Evolutionary conservation across 2,888 invertebrate genomes (phyloP).

Genomic region (Plagodis dolabraria): DNA sequence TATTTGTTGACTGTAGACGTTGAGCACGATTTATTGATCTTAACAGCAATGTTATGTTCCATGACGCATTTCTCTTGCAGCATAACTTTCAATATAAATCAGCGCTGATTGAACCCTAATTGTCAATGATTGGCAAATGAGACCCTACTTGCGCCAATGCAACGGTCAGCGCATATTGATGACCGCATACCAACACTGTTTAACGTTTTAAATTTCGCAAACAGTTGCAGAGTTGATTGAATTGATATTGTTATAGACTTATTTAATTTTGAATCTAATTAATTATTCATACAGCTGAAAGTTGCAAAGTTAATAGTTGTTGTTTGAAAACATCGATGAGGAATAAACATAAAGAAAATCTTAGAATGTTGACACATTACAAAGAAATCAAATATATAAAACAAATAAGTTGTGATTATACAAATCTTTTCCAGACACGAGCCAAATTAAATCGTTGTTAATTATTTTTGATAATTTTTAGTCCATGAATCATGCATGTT

Average conservation of each 20-base stretch:
- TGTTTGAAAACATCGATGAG: too few relatives aligned
- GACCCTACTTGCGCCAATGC: constrained; percentile 1
- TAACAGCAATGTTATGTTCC: constrained; percentile 1
- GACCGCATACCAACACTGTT: constrained; percentile 1
- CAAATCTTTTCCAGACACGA: too few relatives aligned
- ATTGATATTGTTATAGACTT: neutral
- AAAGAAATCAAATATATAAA: too few relatives aligned
- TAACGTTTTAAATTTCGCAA: neutral
- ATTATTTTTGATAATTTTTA: too few relatives aligned
- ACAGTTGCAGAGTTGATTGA: neutral
- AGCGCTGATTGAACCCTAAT: constrained; percentile 13
- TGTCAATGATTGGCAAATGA: constrained; percentile 5
- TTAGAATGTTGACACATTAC: too few relatives aligned
- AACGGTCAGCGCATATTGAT: neutral
- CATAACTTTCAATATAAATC: constrained; percentile 6
- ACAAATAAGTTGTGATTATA: too few relatives aligned
- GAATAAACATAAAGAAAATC: too few relatives aligned
- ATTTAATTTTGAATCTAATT: too few relatives aligned
- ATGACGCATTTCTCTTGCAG: constrained; percentile 12
- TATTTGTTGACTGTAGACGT: neutral
- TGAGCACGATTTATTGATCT: constrained; percentile 1
- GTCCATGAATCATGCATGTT: too few relatives aligned
- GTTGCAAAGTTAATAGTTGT: too few relatives aligned
- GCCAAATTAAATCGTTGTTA: too few relatives aligned
- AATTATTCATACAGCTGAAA: too few relatives aligned